Evolutionary conservation across 2,113 vertebrate genomes (phyloP).

Genomic region (Pipra filicauda): DNA sequence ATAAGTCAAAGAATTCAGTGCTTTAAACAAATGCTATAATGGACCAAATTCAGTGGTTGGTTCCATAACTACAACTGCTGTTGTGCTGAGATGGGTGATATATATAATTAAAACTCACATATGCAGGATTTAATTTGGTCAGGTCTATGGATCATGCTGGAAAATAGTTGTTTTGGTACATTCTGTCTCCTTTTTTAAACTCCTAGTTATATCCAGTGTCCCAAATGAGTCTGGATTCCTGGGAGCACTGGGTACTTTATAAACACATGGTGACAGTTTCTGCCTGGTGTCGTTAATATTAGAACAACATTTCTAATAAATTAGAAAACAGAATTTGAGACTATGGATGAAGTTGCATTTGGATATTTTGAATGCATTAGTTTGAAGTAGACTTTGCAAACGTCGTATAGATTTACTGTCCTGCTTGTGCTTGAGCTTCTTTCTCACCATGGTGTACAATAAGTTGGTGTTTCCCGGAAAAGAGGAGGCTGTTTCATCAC

Average conservation of each 20-base stretch:
- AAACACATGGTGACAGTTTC: not conserved
- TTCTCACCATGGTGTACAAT: not conserved
- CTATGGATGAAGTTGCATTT: not conserved
- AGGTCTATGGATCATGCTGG: not conserved
- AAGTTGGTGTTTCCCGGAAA: not conserved
- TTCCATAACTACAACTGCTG: not conserved
- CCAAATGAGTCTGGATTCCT: not conserved
- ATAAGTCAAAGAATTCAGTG: not conserved
- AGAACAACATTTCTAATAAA: not conserved
- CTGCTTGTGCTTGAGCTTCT: not conserved
- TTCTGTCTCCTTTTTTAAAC: not conserved
- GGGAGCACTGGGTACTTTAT: not conserved
- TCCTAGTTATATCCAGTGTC: not conserved
- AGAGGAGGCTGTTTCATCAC: not conserved
- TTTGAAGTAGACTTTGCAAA: not conserved
- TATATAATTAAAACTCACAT: not conserved
- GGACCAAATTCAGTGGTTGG: not conserved
- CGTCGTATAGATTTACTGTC: not conserved
- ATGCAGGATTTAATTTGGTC: not conserved
- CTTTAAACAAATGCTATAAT: not conserved
- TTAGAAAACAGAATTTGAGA: not conserved
- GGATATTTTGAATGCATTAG: not conserved
- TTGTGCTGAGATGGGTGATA: not conserved
- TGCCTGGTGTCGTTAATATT: fast-evolving
- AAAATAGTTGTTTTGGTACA: not conserved